Evolutionary conservation across 2,113 vertebrate genomes (phyloP), one percentile per base, ranked within the genome.

Genomic region (Stictonetta naevosa): DNA sequence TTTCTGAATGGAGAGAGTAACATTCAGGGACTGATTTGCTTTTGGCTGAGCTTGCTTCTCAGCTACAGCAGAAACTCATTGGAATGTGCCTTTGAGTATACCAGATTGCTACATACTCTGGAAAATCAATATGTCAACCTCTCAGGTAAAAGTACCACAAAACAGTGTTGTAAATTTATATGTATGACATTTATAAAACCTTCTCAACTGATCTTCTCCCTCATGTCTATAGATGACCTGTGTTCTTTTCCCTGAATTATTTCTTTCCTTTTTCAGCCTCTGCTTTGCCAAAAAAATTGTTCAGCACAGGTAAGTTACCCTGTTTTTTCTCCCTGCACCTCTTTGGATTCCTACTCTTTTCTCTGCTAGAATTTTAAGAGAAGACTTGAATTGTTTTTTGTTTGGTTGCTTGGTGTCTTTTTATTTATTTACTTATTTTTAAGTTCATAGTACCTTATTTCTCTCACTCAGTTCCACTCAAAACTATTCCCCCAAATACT

Each of bases 191-290:
- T 46, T 69, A 23, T 29, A 34, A 56, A 36, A 25, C 11, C 10
- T 2, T 83, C 4, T 8, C 5, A 10, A 25, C 1, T 0, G 1
- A 18, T 10, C 33, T 89, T 28, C 25, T 21, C 9, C 5, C 15
- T 31, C 18, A 18, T 42, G 10, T 6, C 36, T n/a, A 18, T 33
- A 55, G 40, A 7, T 12, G 33, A 25, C 60, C 21, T 46, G 38
- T 10, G 29, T 74, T 74, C 69, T 55, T 48, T 55, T 58, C 53
- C 34, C 72, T 42, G 36, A 38, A 21, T 22, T 31, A 33, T 67
- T 29, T 62, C 18, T 18, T 59, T 77, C 52, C 53, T 56, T 56
- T 42, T 42, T 56, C 53, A 58, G 34, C 15, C 40, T 31, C 52
- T 20, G 16, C 48, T 8, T 18, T 10, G 52, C 34, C 28, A 26